Evolutionary conservation across 2,797 vertebrate genomes (phyloP), one percentile per base, ranked within the genome.

Genomic region (Rousettus madagascariensis): DNA sequence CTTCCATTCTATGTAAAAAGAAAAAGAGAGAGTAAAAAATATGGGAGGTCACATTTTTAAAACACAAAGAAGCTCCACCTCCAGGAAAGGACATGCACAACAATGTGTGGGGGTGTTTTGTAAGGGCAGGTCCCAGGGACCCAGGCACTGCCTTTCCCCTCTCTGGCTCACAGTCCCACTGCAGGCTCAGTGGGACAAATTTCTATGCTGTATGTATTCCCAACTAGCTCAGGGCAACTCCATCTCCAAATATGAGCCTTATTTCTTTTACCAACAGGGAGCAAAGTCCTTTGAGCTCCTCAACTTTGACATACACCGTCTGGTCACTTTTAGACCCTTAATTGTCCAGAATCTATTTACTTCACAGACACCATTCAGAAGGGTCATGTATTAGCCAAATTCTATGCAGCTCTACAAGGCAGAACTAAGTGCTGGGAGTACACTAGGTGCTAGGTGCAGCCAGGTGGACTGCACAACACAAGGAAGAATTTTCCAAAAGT

Each of bases 401-500:
- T 30, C 66, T 66, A 3, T 7, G 13, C 7, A 55, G 33, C 77
- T 63, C 53, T 65, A 53, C 63, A 36, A 6, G 16, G 26, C 69
- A 88, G 33, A 77, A 49, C 30, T 2, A 53, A 38, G 43, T 43
- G 33, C 49, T 88, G 41, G 20, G 28, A 78, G 24, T 46, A 33
- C 33, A 33, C 33, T 33, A 33, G 33, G 33, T 33, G 33, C 33
- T 33, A 33, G 33, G 33, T 33, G 66, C 1, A 59, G 55, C 33
- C 61, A 91, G 69, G 57, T 84, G 41, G 36, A 72, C 46, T 72
- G 46, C 10, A 65, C 59, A 90, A 46, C 24, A 69, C n/a, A 55
- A 96, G 65, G 51, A 92, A 87, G 49, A 80, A 90, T 69, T 84
- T 92, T 43, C 30, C 66, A 88, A 71, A 68, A 85, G 72, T 86